Evolutionary conservation across 2,113 vertebrate genomes (phyloP).

Genomic region (Semnornis frantzii): DNA sequence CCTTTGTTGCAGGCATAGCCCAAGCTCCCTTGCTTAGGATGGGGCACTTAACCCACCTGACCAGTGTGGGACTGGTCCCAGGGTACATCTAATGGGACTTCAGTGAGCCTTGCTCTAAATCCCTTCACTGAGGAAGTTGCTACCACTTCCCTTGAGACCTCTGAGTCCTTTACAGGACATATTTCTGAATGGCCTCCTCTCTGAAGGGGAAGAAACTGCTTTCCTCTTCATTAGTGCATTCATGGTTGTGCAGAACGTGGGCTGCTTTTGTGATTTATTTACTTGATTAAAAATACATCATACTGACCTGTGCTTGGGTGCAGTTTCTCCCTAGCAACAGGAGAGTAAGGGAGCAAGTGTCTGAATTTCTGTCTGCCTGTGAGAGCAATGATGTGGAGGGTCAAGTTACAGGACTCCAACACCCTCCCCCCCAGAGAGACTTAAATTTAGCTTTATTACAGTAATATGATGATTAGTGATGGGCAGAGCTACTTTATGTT

Average conservation of each 20-base stretch:
- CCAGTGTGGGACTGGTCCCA: not conserved
- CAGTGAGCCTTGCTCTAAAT: not conserved
- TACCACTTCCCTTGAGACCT: not conserved
- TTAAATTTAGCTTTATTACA: not conserved
- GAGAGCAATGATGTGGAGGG: too few species aligned
- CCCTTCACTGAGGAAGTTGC: not conserved
- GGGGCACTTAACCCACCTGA: not conserved
- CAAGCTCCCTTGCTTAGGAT: not conserved
- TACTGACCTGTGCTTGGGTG: not conserved
- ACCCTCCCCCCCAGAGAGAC: not conserved
- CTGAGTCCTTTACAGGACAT: not conserved
- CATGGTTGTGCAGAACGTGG: not conserved
- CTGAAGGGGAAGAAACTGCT: not conserved
- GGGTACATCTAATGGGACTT: not conserved
- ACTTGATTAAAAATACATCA: fast-evolving
- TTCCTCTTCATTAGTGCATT: not conserved
- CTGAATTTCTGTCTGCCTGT: not conserved
- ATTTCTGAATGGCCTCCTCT: not conserved
- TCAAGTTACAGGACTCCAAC: too few species aligned
- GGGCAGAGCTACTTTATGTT: not conserved
- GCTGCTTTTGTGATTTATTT: not conserved
- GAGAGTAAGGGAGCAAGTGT: not conserved
- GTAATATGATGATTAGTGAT: not conserved
- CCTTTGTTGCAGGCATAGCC: not conserved
- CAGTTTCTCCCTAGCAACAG: not conserved